Evolutionary conservation across 1,140 invertebrate species (phyloP), one percentile per base, ranked within the genome.

Genomic region (Ceratosolen solmsi): DNA sequence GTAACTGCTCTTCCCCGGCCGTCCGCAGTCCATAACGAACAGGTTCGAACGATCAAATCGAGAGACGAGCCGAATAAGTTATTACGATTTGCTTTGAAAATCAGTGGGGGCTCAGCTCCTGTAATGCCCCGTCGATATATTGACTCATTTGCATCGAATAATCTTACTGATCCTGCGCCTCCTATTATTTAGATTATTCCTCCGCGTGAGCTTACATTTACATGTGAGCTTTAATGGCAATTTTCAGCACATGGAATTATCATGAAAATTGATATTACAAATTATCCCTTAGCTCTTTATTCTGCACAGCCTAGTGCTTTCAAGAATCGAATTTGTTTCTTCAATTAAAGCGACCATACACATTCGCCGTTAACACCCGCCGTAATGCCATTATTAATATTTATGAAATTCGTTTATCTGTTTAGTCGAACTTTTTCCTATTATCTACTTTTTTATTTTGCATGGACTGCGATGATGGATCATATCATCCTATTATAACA

Each of bases 141-240:
- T 22, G 46, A 20, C 73, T 75, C 80, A 76, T 82, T 82, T 82
- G 73, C 80, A 82, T 82, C 60, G 80, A 76, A 82, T 82, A 75
- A 76, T 36, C 72, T 56, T 71, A 70, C 41, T 60, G n/a, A n/a
- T 63, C 49, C 25, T 22, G 22, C 49, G 38, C 22, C 41, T 4
- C 72, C n/a, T 82, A 82, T 75, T 72, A 75, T 76, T 76, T 58
- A 41, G 46, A 20, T 82, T 51, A 82, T 76, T 76, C 56, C 46
- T 46, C 60, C 41, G 25, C 22, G 2, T 74, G 20, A 8, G 30
- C 17, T n/a, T 38, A 27, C 58, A n/a, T 54, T 56, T 75, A 38
- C 54, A 70, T 54, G 54, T 22, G 17, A 15, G n/a, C 41, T 60
- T 27, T 25, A 25, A 17, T 60, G 33, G 4, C 54, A 15, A 73